Percentiles rank a stretch among this genome's conserved stretches.
phyloP scores from a whole-genome alignment of 2,888 invertebrate species.

The Harpalus rubripes region DNA sequence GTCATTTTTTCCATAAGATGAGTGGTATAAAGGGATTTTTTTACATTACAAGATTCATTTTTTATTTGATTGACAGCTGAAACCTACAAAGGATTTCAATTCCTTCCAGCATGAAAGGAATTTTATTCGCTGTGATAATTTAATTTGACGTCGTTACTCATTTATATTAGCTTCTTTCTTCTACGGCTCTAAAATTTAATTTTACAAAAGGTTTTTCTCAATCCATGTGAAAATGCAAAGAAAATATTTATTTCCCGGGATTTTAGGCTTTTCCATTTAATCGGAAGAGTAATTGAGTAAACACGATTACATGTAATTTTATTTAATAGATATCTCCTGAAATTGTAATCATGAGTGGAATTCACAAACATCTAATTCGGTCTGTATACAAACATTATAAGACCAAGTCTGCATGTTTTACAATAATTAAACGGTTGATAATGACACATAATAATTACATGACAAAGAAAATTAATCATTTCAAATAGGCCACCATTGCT shows the following conservation, averaged over 20 bases:
- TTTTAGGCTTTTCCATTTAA: constrained; percentile 5
- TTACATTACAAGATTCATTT: neutral
- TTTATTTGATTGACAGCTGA: constrained; percentile 4
- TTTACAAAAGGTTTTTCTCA: neutral
- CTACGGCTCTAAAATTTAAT: neutral
- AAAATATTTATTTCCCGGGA: neutral
- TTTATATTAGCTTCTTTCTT: constrained; percentile 22
- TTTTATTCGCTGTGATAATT: constrained; percentile 34
- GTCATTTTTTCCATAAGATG: neutral
- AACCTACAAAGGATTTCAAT: constrained; percentile 23
- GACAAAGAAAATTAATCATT: too few relatives aligned
- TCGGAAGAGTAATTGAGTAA: constrained; percentile 2
- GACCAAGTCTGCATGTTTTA: neutral
- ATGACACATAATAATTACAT: neutral
- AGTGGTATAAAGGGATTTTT: neutral
- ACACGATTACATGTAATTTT: neutral
- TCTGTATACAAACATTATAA: neutral
- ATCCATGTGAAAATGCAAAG: constrained; percentile 9
- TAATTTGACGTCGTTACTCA: constrained; percentile 40
- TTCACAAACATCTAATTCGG: neutral
- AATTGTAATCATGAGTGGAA: constrained; percentile 1
- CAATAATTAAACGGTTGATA: neutral
- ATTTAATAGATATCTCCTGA: neutral
- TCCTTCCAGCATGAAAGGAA: constrained; percentile 6
- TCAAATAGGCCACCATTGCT: too few relatives aligned